Conservation (phyloP, 1,140 invertebrate genomes). For the Campoletis sonorensis region DNA sequence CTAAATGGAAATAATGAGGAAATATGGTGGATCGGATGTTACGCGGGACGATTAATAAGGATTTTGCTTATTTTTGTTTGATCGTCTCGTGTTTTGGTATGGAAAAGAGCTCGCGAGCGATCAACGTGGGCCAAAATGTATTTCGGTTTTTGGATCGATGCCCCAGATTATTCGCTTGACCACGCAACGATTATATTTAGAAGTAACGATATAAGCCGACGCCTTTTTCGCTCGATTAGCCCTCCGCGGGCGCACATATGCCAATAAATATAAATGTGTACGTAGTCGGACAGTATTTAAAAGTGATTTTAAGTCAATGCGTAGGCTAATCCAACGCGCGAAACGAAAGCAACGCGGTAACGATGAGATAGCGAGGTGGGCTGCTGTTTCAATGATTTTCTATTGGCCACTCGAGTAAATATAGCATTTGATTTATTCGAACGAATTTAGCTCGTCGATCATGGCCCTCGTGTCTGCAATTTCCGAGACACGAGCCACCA, state of each 20-base stretch:
- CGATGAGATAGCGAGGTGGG: too few relatives aligned
- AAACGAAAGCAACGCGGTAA: too few relatives aligned
- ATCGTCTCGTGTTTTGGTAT: background rate
- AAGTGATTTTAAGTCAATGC: too few relatives aligned
- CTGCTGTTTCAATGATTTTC: background rate
- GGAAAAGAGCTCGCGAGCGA: background rate
- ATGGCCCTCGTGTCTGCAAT: background rate
- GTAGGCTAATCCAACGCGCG: too few relatives aligned
- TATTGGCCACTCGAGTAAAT: background rate
- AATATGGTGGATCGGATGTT: too few relatives aligned
- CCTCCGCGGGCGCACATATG: background rate
- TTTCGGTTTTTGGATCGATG: constrained; percentile 70
- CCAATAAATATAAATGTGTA: background rate
- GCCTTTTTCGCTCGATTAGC: constrained; percentile 15
- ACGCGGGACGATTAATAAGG: background rate
- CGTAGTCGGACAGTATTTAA: too few relatives aligned
- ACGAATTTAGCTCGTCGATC: background rate
- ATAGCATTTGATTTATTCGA: background rate
- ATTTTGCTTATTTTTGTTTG: background rate
- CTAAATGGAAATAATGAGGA: too few relatives aligned
- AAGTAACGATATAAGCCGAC: constrained; percentile 66
- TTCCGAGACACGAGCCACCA: background rate
- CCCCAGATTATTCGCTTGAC: constrained; percentile 69
- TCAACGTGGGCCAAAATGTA: constrained; percentile 51
- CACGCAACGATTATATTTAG: constrained; percentile 72